phyloP scores from a whole-genome alignment of 1,140 invertebrate species.

The Linepithema humile region DNA sequence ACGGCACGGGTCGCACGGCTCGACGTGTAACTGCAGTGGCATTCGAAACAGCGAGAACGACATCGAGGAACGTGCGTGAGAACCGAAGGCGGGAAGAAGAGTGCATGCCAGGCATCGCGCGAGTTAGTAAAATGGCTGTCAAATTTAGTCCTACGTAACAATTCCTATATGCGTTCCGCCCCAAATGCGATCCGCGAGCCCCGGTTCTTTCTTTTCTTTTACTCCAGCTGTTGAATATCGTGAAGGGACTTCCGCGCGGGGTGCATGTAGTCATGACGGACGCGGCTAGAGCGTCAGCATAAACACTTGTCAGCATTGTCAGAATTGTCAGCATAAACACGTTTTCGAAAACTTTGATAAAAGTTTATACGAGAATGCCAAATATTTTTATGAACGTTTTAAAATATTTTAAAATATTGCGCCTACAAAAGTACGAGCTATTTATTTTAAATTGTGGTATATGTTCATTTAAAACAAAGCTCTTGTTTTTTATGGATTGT shows the following conservation, averaged over 20 bases:
- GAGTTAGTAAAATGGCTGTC: constrained; percentile 81
- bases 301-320: too few species aligned
- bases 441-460: background rate
- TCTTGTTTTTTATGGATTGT: background rate
- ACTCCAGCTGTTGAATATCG: constrained; percentile 29
- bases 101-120: background rate
- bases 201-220: constrained; percentile 66
- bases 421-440: too few species aligned
- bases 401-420: too few species aligned
- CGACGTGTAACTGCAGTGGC: constrained; percentile 71
- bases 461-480: background rate
- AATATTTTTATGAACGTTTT: background rate
- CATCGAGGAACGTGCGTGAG: background rate
- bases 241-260: background rate
- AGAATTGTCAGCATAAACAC: too few species aligned
- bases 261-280: background rate
- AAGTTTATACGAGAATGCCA: background rate
- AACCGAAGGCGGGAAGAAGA: background rate
- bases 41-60: constrained; percentile 72
- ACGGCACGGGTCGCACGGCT: constrained; percentile 8
- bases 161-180: constrained; percentile 59
- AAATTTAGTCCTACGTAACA: constrained; percentile 82
- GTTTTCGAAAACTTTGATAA: background rate
- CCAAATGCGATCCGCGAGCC: constrained; percentile 69
- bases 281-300: background rate